Percentiles rank a stretch among this genome's conserved stretches.
These are phyloP conservation scores for Anguilla megastoma DNA, from an alignment of 2,797 vertebrate species.

Conservation along the genomic window DNA sequence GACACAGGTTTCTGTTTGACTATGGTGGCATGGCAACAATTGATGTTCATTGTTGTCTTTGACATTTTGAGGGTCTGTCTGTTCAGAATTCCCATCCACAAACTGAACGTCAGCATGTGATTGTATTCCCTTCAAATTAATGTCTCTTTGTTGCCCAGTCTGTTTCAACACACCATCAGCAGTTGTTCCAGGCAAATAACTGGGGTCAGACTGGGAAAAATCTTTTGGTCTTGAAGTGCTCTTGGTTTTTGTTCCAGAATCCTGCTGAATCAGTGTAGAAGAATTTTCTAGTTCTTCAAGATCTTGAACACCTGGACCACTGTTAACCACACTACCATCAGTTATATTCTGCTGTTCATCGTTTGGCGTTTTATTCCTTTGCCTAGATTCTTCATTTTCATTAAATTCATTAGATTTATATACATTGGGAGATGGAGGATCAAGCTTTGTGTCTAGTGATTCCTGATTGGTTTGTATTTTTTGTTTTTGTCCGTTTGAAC, in stretches of 20 bases:
- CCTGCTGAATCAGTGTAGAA: background rate
- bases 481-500: background rate
- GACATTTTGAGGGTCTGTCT: background rate
- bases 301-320: conserved; percentile 5
- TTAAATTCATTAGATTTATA: background rate
- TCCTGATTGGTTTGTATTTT: background rate
- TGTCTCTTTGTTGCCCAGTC: background rate
- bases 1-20: background rate
- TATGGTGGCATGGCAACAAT: background rate
- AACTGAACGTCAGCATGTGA: background rate
- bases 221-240: background rate
- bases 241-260: background rate
- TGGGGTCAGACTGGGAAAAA: background rate
- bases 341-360: background rate
- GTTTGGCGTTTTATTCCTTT: background rate
- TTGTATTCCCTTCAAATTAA: background rate
- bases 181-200: conserved; percentile 17
- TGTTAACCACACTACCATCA: background rate
- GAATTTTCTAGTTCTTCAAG: background rate
- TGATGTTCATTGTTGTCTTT: background rate
- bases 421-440: background rate
- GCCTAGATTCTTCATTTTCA: background rate
- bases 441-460: background rate
- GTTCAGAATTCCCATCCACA: conserved; percentile 15
- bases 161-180: background rate